Percentiles rank a stretch among this genome's conserved stretches.
phyloP scores from a whole-genome alignment of 2,888 invertebrate genomes.

The Phyto melanocephala region DNA sequence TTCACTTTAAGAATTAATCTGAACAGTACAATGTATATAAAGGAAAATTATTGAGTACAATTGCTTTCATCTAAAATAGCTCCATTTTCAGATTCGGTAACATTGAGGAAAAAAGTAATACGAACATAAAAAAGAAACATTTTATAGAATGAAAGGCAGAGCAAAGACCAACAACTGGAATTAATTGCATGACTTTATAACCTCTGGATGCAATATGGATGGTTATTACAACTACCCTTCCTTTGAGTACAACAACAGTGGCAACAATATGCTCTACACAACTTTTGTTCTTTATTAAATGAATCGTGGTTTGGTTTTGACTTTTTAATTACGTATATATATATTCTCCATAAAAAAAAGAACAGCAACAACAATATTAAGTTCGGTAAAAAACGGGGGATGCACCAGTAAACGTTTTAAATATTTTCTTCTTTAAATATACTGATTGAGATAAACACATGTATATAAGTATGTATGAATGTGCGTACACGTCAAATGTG shows the following conservation, averaged over 20 bases:
- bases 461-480: neutral
- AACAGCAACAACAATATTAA: neutral
- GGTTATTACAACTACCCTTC: constrained; percentile 15
- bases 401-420: constrained; percentile 1
- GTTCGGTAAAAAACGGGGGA: neutral
- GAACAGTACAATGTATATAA: no score
- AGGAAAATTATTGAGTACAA: no score
- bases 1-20: no score
- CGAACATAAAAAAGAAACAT: neutral
- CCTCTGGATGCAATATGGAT: constrained; percentile 36
- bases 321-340: constrained; percentile 49
- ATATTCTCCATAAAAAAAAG: constrained; percentile 5
- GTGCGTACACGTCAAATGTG: neutral
- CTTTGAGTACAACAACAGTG: constrained; percentile 1
- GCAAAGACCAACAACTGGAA: constrained; percentile 53
- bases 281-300: constrained; percentile 55
- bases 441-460: neutral
- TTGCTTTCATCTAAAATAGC: no score
- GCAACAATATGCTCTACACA: constrained; percentile 36
- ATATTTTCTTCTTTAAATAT: neutral
- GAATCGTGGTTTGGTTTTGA: constrained; percentile 47
- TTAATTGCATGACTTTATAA: constrained; percentile 52
- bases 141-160: neutral
- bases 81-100: neutral
- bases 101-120: neutral